Evolutionary conservation across 2,888 invertebrate species (phyloP), one percentile per base, ranked within the genome.

Genomic region (Polydrusus pterygomalis): DNA sequence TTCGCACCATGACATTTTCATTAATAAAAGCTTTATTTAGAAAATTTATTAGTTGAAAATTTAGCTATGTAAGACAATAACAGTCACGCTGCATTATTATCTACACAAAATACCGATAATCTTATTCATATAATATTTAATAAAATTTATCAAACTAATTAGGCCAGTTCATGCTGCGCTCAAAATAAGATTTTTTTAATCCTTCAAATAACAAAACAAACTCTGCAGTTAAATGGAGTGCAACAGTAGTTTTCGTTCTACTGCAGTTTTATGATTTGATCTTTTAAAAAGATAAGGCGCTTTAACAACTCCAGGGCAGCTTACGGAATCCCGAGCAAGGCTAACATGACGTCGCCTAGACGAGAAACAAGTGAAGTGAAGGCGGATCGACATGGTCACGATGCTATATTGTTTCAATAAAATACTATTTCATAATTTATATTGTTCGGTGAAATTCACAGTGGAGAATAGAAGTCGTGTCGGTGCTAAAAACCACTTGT

Each of bases 311-410:
- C 38, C 58, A 47, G 62, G 65, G 62, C 68, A 49, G 45, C 69
- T 68, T 68, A 74, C 74, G 56, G 69, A 69, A 69, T 69, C 69
- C 69, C 51, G 69, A 74, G 68, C 74, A 74, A 74, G 74, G 74
- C 47, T 69, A 69, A 74, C 74, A 74, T 69, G 74, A 74, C 74
- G 74, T 68, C 74, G 69, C 51, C 63, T 30, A 58, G 74, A 74
- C 74, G 69, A 58, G 49, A 64, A 74, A 75, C 70, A 75, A 70
- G 75, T 75, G 70, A 75, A 75, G 75, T 70, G 75, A 75, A 75
- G 75, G 75, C 75, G 75, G 75, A 69, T 69, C 74, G 74, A 65
- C 70, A 69, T 74, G 74, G 47, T 73, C 72, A 73, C 72, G 72
- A 73, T 67, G 65, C 72, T 67, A 60, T 73, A 73, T 73, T 74